phyloP scores from a whole-genome alignment of 2,113 vertebrate species.

The Chroicocephalus ridibundus region DNA sequence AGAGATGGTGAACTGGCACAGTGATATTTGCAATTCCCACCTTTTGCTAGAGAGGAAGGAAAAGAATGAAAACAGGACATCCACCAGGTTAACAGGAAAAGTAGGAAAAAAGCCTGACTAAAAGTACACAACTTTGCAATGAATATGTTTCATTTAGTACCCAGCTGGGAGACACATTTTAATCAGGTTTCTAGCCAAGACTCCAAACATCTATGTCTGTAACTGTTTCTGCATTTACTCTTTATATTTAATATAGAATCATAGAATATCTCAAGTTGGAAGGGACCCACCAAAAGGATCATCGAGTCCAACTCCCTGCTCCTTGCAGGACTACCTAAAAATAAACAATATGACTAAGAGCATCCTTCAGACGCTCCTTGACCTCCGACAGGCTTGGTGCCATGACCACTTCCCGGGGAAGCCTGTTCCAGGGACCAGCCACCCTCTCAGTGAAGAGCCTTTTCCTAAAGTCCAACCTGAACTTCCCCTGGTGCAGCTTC shows the following conservation, averaged over 20 bases:
- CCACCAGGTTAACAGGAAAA: constrained; percentile 16
- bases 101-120: neutral
- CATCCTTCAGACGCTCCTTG: neutral
- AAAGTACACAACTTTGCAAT: neutral
- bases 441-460: neutral
- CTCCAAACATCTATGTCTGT: neutral
- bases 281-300: neutral
- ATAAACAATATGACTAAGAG: neutral
- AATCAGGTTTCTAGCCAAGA: neutral
- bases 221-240: neutral
- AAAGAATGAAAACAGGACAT: constrained; percentile 50
- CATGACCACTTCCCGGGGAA: neutral
- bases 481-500: neutral
- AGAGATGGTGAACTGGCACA: neutral
- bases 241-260: neutral
- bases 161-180: neutral
- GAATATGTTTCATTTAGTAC: neutral
- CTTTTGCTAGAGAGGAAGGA: constrained; percentile 38
- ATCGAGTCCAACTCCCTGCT: neutral
- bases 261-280: neutral
- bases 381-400: neutral
- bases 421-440: neutral
- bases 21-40: neutral
- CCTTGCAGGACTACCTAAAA: neutral
- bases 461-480: neutral